A percentile compares a stretch with the other conserved stretches of the same genome.
Evolutionary conservation across 92 coral and sea anemone species (phyloP).

Genomic region (Epizoanthus scotinus): DNA sequence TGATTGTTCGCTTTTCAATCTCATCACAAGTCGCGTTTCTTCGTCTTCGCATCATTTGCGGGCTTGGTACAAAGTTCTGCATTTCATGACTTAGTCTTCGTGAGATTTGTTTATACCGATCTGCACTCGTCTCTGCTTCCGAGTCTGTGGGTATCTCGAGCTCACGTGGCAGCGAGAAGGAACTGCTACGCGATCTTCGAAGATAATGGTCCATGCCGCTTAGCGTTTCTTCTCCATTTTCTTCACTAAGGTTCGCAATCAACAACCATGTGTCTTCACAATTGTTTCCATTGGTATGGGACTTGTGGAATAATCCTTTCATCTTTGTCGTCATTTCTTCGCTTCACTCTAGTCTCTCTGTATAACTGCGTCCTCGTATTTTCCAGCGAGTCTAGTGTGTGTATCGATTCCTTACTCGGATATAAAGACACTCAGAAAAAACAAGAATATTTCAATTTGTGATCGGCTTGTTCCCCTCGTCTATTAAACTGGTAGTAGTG

Average conservation of each 20-base stretch:
- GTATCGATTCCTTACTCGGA: too few relatives aligned
- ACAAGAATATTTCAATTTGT: too few relatives aligned
- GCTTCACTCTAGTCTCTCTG: too few relatives aligned
- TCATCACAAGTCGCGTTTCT: slow-evolving; percentile 39
- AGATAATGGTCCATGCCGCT: too few relatives aligned
- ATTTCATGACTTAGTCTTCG: slow-evolving; percentile 40
- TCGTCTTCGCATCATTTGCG: slow-evolving; percentile 42
- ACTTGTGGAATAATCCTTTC: slow-evolving; percentile 21
- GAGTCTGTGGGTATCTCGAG: neutral
- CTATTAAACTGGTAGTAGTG: too few relatives aligned
- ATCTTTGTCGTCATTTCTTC: slow-evolving; percentile 28
- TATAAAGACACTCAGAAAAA: too few relatives aligned
- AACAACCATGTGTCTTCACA: slow-evolving; percentile 33
- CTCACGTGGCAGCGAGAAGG: slow-evolving; percentile 5
- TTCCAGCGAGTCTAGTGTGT: too few relatives aligned
- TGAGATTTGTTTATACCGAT: slow-evolving; percentile 21
- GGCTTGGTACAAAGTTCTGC: slow-evolving; percentile 37
- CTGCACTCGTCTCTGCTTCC: neutral
- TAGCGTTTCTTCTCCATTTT: neutral
- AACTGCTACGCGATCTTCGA: too few relatives aligned
- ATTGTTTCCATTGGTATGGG: neutral
- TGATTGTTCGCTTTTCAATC: slow-evolving; percentile 30
- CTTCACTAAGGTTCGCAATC: neutral
- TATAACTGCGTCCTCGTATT: too few relatives aligned
- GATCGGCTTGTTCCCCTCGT: too few relatives aligned